Evolutionary conservation across 2,888 invertebrate genomes (phyloP), one percentile per base, ranked within the genome.

Genomic region (Melanophora roralis): DNA sequence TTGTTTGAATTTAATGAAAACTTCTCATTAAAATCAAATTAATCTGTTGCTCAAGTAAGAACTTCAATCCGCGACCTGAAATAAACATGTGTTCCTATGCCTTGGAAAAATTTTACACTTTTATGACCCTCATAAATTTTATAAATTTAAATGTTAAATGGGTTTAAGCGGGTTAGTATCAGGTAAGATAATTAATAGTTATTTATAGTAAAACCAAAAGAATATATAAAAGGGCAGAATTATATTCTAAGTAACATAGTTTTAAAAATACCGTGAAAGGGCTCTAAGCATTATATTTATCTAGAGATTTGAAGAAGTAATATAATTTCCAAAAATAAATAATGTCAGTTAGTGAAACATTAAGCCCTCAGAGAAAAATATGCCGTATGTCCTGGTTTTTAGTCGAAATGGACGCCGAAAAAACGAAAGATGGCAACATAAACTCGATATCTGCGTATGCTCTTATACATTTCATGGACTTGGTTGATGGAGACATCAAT

Each of bases 311-410:
- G n/a, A n/a, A n/a, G n/a, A n/a, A n/a, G n/a, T n/a, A n/a, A n/a
- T n/a, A n/a, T n/a, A n/a, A n/a, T n/a, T n/a, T n/a, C n/a, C n/a
- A n/a, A 45, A n/a, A 53, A 32, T 40, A 7, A 53, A 57, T 43
- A n/a, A 57, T 57, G 36, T 69, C 55, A 8, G 36, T 8, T 5
- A 45, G 36, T 11, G 1, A 9, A 3, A 7, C 32, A 47, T 11
- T 9, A 36, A 47, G n/a, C 5, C 21, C 62, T 12, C 4, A 43
- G n/a, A n/a, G n/a, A 16, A 55, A 71, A 67, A 45, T 64, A 7
- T 83, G 80, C 36, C 84, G 86, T 11, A 74, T 87, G 27, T 87
- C 87, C 1, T 87, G 87, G 88, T 85, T 87, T 45, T 77, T 88
- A 3, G 82, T 87, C 14, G 86, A 87, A 53, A 84, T 87, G 45